Percentiles rank a stretch among this genome's conserved stretches.
These are phyloP conservation scores for Coelinius sp. DNA, from an alignment of 2,888 invertebrate species.

Conservation along the genomic window DNA sequence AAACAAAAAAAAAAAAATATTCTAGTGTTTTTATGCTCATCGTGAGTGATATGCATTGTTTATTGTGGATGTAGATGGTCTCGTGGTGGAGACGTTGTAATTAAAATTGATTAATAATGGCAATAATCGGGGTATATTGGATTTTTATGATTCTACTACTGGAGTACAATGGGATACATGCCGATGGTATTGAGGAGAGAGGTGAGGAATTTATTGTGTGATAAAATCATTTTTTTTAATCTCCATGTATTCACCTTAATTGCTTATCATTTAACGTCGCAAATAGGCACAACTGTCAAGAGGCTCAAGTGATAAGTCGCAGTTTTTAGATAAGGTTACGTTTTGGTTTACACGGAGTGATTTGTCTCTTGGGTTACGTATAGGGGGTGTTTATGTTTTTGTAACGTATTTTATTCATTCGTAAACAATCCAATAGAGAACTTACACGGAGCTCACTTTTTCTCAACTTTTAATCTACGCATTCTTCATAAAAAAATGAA, in stretches of 20 bases:
- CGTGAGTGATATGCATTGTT: conserved; percentile 59
- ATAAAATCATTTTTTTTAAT: neutral
- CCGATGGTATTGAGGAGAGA: conserved; percentile 67
- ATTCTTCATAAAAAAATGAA: too few species aligned
- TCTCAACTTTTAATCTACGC: too few species aligned
- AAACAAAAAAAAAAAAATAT: too few species aligned
- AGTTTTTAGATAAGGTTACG: neutral
- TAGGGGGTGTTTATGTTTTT: neutral
- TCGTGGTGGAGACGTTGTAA: conserved; percentile 47
- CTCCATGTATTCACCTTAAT: neutral
- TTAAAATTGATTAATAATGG: conserved; percentile 54
- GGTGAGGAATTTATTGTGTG: conserved; percentile 56
- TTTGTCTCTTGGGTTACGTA: neutral
- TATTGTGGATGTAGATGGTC: conserved; percentile 56
- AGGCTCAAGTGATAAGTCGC: neutral
- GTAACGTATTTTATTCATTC: too few species aligned
- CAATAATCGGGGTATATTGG: conserved; percentile 50
- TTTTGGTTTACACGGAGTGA: neutral
- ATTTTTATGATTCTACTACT: conserved; percentile 52
- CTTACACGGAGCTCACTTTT: too few species aligned
- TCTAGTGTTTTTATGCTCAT: too few species aligned
- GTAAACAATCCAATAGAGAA: too few species aligned
- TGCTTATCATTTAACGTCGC: neutral
- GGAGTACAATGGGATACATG: conserved; percentile 47
- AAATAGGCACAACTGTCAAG: neutral